Evolutionary conservation across 2,888 invertebrate species (phyloP), one percentile per base, ranked within the genome.

Genomic region (Erebia ligea): DNA sequence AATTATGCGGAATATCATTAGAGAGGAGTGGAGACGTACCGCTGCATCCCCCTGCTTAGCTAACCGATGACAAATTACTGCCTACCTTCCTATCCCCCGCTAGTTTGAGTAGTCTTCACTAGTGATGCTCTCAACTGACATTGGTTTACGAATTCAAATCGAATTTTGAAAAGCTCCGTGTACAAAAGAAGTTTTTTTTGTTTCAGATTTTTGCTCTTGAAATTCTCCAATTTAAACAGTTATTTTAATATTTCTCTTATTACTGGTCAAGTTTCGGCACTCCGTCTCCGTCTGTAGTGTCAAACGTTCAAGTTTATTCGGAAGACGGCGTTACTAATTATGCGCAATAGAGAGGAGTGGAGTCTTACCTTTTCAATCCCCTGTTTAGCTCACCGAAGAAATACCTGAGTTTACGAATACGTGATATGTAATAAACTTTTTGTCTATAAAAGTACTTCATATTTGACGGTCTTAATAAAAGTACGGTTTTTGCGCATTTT

Each of bases 61-160:
- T 88, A 90, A 88, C 91, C 89, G 90, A 92, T 93, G 92, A 92
- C 91, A 92, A 92, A 93, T 93, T 92, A 91, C 89, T 87, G 89
- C 88, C 85, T 84, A 84, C 86, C 86, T 85, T 80, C 82, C 86
- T 85, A 61, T 84, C 86, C 85, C 83, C 81, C 84, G 85, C 84
- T 90, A 91, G 91, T 90, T 89, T 86, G 75, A 86, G 88, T 87
- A 86, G 88, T 66, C 65, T 65, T 54, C 65, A 15, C 40, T 66
- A 66, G 65, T 66, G 65, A 56, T 66, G 65, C 42, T 5, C 21
- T 34, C 19, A 1, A 8, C 4, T 13, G 21, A 52, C 8, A 11
- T 34, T 64, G 9, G 52, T n/a, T 52, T 52, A 13, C 34, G 48
- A 48, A 15, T 0, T 6, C 50, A 50, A 15, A 50, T 13, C 50